Evolutionary conservation across 2,888 invertebrate species (phyloP).

Genomic region (Eudasyphora cyanicolor): DNA sequence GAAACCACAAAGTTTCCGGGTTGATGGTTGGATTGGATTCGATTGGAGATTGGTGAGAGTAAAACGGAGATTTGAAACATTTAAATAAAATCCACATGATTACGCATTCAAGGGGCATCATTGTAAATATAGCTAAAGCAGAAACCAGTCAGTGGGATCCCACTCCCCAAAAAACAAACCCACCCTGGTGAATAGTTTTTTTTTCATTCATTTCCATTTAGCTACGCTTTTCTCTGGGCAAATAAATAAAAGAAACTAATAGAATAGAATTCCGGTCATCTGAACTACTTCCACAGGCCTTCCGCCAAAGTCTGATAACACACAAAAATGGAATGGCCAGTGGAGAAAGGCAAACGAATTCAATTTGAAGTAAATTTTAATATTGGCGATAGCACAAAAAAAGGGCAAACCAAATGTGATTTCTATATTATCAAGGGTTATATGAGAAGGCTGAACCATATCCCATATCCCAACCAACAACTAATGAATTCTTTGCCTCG

Average conservation of each 20-base stretch:
- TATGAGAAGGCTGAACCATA: not conserved
- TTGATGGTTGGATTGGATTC: not conserved
- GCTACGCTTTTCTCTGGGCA: not conserved
- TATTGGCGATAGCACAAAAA: constrained; percentile 28
- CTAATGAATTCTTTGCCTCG: not conserved
- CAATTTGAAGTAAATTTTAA: constrained; percentile 54
- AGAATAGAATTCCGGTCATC: not conserved
- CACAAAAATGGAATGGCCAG: not conserved
- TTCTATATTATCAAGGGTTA: not conserved
- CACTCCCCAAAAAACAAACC: not conserved
- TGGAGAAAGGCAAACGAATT: not conserved
- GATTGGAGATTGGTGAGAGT: not conserved
- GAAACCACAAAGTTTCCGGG: constrained; percentile 7
- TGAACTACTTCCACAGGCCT: not conserved
- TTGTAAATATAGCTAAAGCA: constrained; percentile 17
- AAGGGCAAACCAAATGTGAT: constrained; percentile 20
- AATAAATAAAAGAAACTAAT: not conserved
- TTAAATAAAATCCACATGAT: constrained; percentile 47
- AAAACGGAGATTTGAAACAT: constrained; percentile 31
- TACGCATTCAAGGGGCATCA: constrained; percentile 29
- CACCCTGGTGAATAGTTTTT: not conserved
- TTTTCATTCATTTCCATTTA: not conserved
- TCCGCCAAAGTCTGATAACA: not conserved
- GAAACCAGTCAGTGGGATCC: not conserved
- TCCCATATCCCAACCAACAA: not conserved